Evolutionary conservation across 2,113 vertebrate species (phyloP).

Genomic region (Paramisgurnus dabryanus): DNA sequence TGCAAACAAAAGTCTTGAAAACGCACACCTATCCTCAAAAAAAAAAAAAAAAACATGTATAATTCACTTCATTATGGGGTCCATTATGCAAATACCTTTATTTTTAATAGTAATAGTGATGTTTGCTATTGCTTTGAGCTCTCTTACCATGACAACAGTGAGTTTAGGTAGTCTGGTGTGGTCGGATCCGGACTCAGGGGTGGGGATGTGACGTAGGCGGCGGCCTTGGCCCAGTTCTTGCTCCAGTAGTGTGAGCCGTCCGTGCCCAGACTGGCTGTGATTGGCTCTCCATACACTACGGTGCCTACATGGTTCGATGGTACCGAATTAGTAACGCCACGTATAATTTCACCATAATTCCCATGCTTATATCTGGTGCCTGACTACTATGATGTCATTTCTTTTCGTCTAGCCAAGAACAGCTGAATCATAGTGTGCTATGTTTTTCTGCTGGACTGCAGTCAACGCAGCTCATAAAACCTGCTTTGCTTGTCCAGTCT

Average conservation of each 20-base stretch:
- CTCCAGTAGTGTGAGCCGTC: slow-evolving; percentile 99
- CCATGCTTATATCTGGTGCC: slow-evolving; percentile 33
- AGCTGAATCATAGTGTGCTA: slow-evolving; percentile 35
- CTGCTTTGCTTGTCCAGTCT: neutral
- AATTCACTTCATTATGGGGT: neutral
- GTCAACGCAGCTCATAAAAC: slow-evolving; percentile 9
- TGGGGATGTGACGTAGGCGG: slow-evolving; percentile 94
- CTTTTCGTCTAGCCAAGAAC: slow-evolving; percentile 19
- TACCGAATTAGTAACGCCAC: neutral
- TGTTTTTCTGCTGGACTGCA: slow-evolving; percentile 20
- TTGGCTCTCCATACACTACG: slow-evolving; percentile 95
- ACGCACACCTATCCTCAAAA: no score
- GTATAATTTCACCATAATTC: slow-evolving; percentile 12
- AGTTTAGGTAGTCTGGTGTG: slow-evolving; percentile 97
- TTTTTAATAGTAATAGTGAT: no score
- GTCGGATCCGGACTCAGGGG: slow-evolving; percentile 95
- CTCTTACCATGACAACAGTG: slow-evolving; percentile 92
- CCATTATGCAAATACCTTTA: neutral
- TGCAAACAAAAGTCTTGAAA: no score
- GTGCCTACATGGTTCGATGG: slow-evolving; percentile 76
- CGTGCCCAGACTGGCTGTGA: slow-evolving; percentile 93
- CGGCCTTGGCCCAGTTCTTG: slow-evolving; percentile 99
- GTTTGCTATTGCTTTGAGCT: neutral
- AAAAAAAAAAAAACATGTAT: no score
- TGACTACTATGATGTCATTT: slow-evolving; percentile 10